phyloP scores from a whole-genome alignment of 2,797 vertebrate genomes.

The Linurgus olivaceus region DNA sequence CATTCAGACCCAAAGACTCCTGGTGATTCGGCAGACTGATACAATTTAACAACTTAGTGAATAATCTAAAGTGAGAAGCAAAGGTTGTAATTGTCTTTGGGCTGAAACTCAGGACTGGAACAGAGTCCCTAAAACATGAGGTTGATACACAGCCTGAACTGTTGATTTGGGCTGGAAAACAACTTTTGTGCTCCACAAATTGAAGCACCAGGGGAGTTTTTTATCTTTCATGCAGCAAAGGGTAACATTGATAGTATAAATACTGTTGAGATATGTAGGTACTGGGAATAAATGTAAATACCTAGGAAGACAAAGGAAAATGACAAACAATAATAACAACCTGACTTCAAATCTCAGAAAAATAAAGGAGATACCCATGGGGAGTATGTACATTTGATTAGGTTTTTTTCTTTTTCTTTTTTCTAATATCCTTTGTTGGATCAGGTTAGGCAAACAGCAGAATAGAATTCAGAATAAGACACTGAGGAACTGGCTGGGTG shows the following conservation, averaged over 20 bases:
- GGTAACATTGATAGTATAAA: neutral
- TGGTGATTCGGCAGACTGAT: neutral
- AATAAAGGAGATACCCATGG: neutral
- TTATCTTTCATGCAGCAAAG: neutral
- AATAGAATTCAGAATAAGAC: neutral
- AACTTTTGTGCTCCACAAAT: neutral
- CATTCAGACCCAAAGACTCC: neutral
- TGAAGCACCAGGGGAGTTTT: neutral
- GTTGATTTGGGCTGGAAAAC: neutral
- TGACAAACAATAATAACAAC: neutral
- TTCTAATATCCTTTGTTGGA: neutral
- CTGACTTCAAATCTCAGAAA: neutral
- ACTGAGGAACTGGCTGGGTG: neutral
- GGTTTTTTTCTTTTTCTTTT: neutral
- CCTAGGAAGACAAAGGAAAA: neutral
- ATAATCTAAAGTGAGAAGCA: neutral
- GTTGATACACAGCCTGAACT: neutral
- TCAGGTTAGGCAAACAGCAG: neutral
- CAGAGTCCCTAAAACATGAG: neutral
- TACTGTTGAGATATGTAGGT: neutral
- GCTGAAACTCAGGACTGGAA: neutral
- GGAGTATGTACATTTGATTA: neutral
- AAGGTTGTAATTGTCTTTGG: neutral
- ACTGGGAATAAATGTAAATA: neutral
- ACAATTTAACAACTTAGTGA: neutral